phyloP scores from a whole-genome alignment of 2,113 vertebrate species.

The Phocoena phocoena region DNA sequence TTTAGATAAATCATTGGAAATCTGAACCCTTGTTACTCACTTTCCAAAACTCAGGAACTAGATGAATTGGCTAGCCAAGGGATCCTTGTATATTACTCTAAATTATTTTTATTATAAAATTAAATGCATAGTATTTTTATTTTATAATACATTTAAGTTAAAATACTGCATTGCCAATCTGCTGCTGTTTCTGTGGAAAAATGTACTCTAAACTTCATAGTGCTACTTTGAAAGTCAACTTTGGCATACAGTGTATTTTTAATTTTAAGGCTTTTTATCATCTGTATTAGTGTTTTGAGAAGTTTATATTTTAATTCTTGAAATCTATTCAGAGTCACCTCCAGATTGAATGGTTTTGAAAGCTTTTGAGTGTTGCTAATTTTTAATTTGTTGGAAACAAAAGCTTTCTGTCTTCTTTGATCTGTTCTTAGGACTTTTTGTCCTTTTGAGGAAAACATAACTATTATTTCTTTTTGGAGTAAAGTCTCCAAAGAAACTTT shows the following conservation, averaged over 20 bases:
- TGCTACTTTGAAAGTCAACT: not conserved
- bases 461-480: not conserved
- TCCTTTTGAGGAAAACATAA: not conserved
- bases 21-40: not conserved
- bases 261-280: not conserved
- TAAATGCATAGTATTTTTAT: not conserved
- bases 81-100: not conserved
- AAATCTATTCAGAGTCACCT: not conserved
- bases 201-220: not conserved
- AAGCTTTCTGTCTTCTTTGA: not conserved
- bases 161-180: not conserved
- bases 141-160: not conserved
- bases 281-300: not conserved
- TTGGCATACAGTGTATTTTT: not conserved
- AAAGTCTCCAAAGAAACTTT: conserved; percentile 16
- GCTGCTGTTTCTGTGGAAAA: not conserved
- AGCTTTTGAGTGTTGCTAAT: not conserved
- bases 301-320: conserved; percentile 12
- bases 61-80: not conserved
- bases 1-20: conserved; percentile 25
- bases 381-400: conserved; percentile 47
- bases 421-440: not conserved
- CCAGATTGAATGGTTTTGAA: not conserved
- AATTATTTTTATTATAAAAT: conserved; percentile 23
- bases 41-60: not conserved